phyloP scores from a whole-genome alignment of 2,888 invertebrate genomes.

The Pterostichus madidus region DNA sequence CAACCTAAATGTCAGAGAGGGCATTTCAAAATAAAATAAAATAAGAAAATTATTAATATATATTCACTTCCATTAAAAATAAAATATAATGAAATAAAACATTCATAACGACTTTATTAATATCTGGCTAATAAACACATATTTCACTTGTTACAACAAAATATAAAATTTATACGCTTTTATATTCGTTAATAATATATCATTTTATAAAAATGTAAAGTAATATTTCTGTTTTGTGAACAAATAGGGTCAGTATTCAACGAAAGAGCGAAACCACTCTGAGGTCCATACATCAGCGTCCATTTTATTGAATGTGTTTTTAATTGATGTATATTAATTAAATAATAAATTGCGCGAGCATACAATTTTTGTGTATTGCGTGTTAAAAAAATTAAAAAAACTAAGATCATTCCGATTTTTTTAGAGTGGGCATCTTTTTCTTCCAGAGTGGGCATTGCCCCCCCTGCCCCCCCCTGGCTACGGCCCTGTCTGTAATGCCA shows the following conservation, averaged over 20 bases:
- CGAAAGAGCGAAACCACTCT: slow-evolving; percentile 17
- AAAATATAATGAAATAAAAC: slow-evolving; percentile 23
- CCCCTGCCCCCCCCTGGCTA: too few species aligned
- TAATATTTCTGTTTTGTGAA: slow-evolving; percentile 31
- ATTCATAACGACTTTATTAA: slow-evolving; percentile 14
- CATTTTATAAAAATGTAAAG: slow-evolving; percentile 43
- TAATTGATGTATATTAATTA: slow-evolving; percentile 69
- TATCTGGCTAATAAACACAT: slow-evolving; percentile 10
- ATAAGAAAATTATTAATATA: too few species aligned
- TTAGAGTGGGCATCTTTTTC: too few species aligned
- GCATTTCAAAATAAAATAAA: too few species aligned
- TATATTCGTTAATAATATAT: slow-evolving; percentile 1
- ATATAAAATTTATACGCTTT: slow-evolving; percentile 36
- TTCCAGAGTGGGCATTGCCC: too few species aligned
- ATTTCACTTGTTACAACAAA: slow-evolving; percentile 12
- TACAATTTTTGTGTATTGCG: too few species aligned
- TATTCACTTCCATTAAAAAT: slow-evolving; percentile 6
- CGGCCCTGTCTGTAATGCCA: too few species aligned
- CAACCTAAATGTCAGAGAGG: too few species aligned
- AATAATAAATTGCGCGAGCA: too few species aligned
- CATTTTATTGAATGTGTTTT: slow-evolving; percentile 68
- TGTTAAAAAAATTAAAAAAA: too few species aligned
- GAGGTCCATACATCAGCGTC: slow-evolving; percentile 56
- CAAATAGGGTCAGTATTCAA: not conserved
- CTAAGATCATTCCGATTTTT: too few species aligned